Evolutionary conservation across 2,113 vertebrate genomes (phyloP).

Genomic region (Motacilla alba): DNA sequence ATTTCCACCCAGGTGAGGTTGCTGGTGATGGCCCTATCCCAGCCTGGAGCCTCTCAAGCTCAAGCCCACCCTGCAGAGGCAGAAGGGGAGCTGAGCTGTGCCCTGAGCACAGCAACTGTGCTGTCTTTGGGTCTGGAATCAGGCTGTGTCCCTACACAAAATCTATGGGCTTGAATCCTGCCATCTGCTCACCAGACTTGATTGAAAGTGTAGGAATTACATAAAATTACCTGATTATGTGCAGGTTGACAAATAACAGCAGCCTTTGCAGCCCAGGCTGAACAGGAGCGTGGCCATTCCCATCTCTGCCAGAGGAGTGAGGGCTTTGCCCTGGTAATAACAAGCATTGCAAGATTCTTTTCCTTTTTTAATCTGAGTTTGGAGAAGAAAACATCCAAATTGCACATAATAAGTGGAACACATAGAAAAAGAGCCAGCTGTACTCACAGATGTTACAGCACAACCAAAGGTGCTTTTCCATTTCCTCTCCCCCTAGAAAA

Average conservation of each 20-base stretch:
- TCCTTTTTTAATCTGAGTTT: not conserved
- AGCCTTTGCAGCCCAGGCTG: not conserved
- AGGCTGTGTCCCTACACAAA: not conserved
- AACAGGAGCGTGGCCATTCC: not conserved
- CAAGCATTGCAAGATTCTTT: not conserved
- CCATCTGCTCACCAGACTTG: constrained; percentile 48
- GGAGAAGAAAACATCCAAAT: constrained; percentile 47
- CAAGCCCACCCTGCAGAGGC: accelerated
- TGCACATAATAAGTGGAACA: constrained; percentile 25
- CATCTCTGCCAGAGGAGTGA: not conserved
- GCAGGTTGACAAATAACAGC: constrained; percentile 36
- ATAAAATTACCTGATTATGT: constrained; percentile 55
- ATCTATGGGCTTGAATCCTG: not conserved
- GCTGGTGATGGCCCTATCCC: not conserved
- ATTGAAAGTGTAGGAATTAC: constrained; percentile 45
- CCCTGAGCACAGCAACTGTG: accelerated
- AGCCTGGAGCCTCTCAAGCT: not conserved
- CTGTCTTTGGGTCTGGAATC: not conserved
- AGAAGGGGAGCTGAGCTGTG: not conserved
- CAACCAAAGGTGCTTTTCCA: constrained; percentile 32
- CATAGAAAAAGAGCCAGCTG: constrained; percentile 23
- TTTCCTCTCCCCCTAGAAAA: not conserved
- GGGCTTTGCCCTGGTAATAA: not conserved
- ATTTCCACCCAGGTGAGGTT: not conserved
- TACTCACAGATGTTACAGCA: constrained; percentile 43